Base-by-base conservation (phyloP, 1,140 invertebrate species). In the Drosophila willistoni region DNA sequence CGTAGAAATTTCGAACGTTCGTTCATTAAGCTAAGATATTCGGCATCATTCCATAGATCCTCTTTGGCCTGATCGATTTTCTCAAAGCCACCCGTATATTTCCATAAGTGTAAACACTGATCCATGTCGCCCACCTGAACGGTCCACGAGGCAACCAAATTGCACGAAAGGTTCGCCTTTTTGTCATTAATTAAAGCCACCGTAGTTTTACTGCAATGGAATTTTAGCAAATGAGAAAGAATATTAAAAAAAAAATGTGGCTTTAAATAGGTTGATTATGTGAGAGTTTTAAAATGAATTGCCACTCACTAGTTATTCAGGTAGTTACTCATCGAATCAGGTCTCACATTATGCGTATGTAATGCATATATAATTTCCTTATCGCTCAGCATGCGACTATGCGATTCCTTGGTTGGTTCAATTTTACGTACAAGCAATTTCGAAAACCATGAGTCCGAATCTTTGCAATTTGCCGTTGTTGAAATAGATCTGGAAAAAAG, bases 51-150 rank as follows among this genome's bases (percentile, higher is more conserved):
- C 79, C 93, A 94, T 57, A 98, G 94, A 19, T 95, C 93, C 69
- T 94, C 92, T 90, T 96, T 96, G 17, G 96, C 95, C 84, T 95
- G 94, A 93, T 98, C 97, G 81, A 98, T 95, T 69, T 95, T 95
- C 79, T 96, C 95, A 92, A 98, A 99, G 29, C 98, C 98, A 70
- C 98, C 97, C 56, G 95, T 96, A 91, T 98, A 98, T 82, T 96
- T 95, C 98, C 98, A 99, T 44, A 99, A 94, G 93, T 99, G 98
- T 70, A 99, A 93, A 34, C 97, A 97, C 93, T 99, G 98, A 94
- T 99, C 98, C 93, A 99, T 96, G 91, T 99, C 98, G n/a, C 98
- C 98, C 54, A 99, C 97, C 73, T 97, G 96, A 7, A 99, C 98
- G 7, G 94, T 96, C 96, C 96, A 98, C 79, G 96, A 97, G 73